These are phyloP conservation scores for Ciconia nigra DNA, from an alignment of 2,797 vertebrate species.

Conservation along the genomic window DNA sequence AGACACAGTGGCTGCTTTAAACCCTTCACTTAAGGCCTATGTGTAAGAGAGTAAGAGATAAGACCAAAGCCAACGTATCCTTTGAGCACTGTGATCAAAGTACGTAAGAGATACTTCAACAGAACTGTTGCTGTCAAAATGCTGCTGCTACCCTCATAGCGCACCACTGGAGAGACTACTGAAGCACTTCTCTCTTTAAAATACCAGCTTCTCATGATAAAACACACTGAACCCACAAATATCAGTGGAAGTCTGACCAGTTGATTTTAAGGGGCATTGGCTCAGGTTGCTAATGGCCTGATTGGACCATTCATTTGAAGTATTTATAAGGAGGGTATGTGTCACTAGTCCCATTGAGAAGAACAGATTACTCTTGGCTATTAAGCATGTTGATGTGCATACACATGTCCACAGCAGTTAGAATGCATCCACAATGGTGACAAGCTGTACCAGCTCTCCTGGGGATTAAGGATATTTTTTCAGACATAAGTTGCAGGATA, in stretches of 20 bases:
- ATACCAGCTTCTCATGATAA: not conserved
- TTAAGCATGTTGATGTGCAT: not conserved
- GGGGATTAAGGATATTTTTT: not conserved
- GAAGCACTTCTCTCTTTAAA: not conserved
- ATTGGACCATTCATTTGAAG: not conserved
- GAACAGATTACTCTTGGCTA: not conserved
- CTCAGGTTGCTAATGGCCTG: not conserved
- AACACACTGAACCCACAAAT: not conserved
- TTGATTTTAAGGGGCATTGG: not conserved
- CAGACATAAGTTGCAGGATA: not conserved
- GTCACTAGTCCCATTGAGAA: not conserved
- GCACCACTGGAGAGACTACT: not conserved
- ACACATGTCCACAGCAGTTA: not conserved
- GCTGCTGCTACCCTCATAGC: not conserved
- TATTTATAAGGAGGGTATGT: not conserved
- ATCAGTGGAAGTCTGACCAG: not conserved
- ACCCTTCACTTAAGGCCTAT: not conserved
- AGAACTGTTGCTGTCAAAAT: not conserved
- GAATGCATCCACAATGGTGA: not conserved
- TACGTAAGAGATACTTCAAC: not conserved
- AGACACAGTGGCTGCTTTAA: not conserved
- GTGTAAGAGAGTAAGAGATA: conserved; percentile 2
- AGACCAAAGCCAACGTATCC: not conserved
- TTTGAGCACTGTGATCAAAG: conserved; percentile 33
- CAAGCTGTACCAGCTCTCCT: not conserved